Percentiles rank a stretch among this genome's conserved stretches.
phyloP scores from a whole-genome alignment of 2,113 vertebrate genomes.

The Gadus macrocephalus region DNA sequence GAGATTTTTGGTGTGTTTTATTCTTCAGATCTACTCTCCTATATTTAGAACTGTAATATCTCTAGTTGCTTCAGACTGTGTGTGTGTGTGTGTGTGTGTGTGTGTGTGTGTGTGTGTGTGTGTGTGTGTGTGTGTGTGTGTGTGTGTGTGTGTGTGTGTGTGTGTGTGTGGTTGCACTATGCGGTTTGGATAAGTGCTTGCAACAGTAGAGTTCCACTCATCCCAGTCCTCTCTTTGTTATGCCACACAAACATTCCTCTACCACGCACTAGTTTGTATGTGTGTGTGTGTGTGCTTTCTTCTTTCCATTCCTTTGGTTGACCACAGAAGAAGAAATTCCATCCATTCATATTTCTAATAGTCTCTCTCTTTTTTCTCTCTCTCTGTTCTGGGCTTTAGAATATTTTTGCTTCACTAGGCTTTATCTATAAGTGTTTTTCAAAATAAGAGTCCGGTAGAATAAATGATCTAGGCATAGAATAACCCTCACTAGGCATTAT shows the following conservation, averaged over 20 bases:
- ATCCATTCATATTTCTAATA: constrained; percentile 30
- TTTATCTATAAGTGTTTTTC: too few species aligned
- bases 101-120: constrained; percentile 8
- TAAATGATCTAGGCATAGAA: too few species aligned
- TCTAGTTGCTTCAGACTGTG: constrained; percentile 48
- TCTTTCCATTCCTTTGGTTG: constrained; percentile 36
- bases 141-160: constrained; percentile 23
- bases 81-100: constrained; percentile 26
- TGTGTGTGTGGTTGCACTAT: constrained; percentile 14
- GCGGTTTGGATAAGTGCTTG: constrained; percentile 49
- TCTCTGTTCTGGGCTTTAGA: neutral
- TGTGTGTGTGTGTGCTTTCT: constrained; percentile 20
- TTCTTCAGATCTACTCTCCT: constrained; percentile 55
- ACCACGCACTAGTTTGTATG: constrained; percentile 24
- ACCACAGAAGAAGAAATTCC: constrained; percentile 48
- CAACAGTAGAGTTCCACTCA: constrained; percentile 47
- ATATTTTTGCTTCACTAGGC: too few species aligned
- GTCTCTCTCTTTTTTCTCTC: neutral
- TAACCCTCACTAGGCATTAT: too few species aligned
- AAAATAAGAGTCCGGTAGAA: too few species aligned
- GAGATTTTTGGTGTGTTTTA: constrained; percentile 11
- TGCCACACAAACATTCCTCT: constrained; percentile 41
- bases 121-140: constrained; percentile 24
- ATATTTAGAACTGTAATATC: constrained; percentile 63
- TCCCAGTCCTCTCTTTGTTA: constrained; percentile 25